Evolutionary conservation across 2,797 vertebrate species (phyloP).

Genomic region (Microcaecilia unicolor): DNA sequence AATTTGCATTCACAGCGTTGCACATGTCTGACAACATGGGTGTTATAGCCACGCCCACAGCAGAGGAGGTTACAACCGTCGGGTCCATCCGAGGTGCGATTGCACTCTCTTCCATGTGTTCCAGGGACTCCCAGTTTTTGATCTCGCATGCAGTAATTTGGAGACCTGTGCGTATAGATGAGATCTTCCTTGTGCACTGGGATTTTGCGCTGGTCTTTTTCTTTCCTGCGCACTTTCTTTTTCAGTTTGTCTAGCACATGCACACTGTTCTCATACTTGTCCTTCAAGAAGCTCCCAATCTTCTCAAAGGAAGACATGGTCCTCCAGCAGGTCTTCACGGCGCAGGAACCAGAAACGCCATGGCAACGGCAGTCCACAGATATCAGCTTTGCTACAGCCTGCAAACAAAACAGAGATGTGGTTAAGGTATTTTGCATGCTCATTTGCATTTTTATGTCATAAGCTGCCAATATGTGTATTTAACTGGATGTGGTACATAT

Average conservation of each 20-base stretch:
- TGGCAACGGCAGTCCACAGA: constrained; percentile 90
- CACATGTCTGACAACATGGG: constrained; percentile 79
- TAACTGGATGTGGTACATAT: no score
- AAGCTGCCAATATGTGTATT: no score
- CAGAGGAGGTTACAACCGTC: constrained; percentile 88
- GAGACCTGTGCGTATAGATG: constrained; percentile 82
- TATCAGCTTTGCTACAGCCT: constrained; percentile 86
- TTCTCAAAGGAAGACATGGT: constrained; percentile 82
- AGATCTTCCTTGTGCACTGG: constrained; percentile 68
- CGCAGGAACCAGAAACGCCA: constrained; percentile 91
- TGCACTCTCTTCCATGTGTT: constrained; percentile 84
- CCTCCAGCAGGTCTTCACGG: constrained; percentile 94
- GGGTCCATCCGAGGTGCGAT: constrained; percentile 70
- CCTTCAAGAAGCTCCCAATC: constrained; percentile 80
- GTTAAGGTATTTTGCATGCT: no score
- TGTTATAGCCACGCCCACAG: constrained; percentile 94
- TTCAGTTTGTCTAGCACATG: constrained; percentile 72
- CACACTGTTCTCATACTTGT: constrained; percentile 82
- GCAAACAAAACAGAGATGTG: no score
- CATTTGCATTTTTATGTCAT: no score
- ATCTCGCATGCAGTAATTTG: constrained; percentile 90
- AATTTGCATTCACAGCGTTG: constrained; percentile 92
- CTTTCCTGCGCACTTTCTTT: constrained; percentile 69
- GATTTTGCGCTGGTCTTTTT: constrained; percentile 59
- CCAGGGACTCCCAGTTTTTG: constrained; percentile 69